Evolutionary conservation across 2,888 invertebrate species (phyloP), one percentile per base, ranked within the genome.

Genomic region (Lithophane socia): DNA sequence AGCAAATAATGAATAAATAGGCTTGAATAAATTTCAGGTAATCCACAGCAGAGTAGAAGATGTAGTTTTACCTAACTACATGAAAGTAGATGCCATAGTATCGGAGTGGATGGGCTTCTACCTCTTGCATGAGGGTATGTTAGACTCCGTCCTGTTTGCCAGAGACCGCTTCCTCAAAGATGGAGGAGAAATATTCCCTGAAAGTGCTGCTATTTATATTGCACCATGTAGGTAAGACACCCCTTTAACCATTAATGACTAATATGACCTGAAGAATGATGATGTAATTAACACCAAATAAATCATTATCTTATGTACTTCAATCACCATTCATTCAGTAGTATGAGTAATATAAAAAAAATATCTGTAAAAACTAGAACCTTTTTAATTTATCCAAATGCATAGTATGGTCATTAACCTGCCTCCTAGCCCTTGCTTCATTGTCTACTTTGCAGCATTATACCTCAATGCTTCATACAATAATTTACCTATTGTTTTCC

Each of bases 61-160:
- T 90, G 97, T 99, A 5, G 92, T 94, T 1, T 93, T 98, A 70
- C 98, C 98, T 0, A 87, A 92, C 83, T 91, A 97, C 71, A 97
- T 97, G 13, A 98, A 98, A 94, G 98, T 99, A 2, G 99, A 99
- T 94, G 97, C 99, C 16, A 98, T 99, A 83, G 97, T 99, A 9
- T 99, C 99, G 0, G 99, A 99, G 95, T 99, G 99, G 99, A 99
- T 99, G 99, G 99, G 99, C 0, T 99, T 99, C 94, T 99, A 99
- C 94, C 96, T 99, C 54, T 95, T 99, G 24, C 99, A 99, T 92
- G 99, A 99, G 94, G 99, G 98, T 12, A 99, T 99, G 99, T 93
- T 99, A 73, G 98, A 99, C 92, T 99, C 99, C 0, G 98, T 99
- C 5, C 94, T 99, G 18, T 95, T 95, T 88, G 99, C 99, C 0